Conservation (phyloP, 2,888 invertebrate species). For the Leucozona laternaria region DNA sequence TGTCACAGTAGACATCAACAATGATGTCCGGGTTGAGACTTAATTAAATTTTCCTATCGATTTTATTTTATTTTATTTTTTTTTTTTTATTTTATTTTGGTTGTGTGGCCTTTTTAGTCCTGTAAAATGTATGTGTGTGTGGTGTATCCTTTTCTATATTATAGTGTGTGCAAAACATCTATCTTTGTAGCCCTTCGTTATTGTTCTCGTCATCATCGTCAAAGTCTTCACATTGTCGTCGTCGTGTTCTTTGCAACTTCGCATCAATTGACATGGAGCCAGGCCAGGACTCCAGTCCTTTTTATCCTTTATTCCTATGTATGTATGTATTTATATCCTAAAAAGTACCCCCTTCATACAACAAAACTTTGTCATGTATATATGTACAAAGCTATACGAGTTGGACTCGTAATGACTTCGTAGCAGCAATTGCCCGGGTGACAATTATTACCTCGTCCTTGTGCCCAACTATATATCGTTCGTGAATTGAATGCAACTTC, state of each 20-base stretch:
- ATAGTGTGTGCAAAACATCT: conserved; percentile 2
- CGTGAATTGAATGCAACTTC: conserved; percentile 72
- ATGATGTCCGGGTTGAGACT: conserved; percentile 75
- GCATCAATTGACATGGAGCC: conserved; percentile 68
- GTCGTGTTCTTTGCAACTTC: conserved; percentile 55
- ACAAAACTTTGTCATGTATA: conserved; percentile 56
- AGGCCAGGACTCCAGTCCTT: conserved; percentile 46
- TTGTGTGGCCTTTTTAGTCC: conserved; percentile 24
- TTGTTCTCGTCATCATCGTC: conserved; percentile 71
- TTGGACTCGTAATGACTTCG: conserved; percentile 51
- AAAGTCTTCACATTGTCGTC: conserved; percentile 62
- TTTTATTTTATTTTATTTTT: conserved; percentile 55
- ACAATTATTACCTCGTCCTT: conserved; percentile 72
- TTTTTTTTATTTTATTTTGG: not conserved
- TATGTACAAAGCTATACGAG: not conserved
- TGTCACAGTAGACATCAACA: conserved; percentile 75
- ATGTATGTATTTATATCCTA: not conserved
- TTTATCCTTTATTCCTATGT: conserved; percentile 36
- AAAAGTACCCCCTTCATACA: not conserved
- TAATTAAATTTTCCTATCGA: conserved; percentile 75
- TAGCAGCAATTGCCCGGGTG: conserved; percentile 65
- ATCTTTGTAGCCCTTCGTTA: conserved; percentile 44
- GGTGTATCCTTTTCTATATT: not conserved
- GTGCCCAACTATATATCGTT: conserved; percentile 27
- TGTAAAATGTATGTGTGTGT: conserved; percentile 32